Percentiles rank a stretch among this genome's conserved stretches.
phyloP scores from a whole-genome alignment of 2,113 vertebrate species.

The Chionis minor region DNA sequence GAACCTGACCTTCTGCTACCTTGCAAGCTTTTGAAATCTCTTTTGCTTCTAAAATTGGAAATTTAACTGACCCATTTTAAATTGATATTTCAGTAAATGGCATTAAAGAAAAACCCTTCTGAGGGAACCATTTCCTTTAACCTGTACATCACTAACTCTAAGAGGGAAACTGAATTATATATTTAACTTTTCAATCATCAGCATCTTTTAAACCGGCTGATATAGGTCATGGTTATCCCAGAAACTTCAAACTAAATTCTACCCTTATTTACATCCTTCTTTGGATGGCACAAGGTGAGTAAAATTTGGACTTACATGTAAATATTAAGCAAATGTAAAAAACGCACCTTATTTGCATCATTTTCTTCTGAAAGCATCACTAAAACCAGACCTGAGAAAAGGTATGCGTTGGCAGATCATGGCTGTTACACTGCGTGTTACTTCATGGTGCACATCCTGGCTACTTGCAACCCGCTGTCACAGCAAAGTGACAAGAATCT shows the following conservation, averaged over 20 bases:
- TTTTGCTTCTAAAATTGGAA: conserved; percentile 38
- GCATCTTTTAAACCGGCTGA: background rate
- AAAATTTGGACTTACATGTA: background rate
- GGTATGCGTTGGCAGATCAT: background rate
- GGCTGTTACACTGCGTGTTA: background rate
- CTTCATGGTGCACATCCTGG: background rate
- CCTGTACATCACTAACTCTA: background rate
- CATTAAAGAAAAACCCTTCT: conserved; percentile 57
- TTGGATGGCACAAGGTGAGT: background rate
- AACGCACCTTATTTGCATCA: background rate
- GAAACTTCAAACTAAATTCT: background rate
- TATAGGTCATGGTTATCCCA: background rate
- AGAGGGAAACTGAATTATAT: conserved; percentile 55
- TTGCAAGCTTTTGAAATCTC: background rate
- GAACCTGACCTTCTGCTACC: background rate
- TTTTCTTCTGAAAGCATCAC: background rate
- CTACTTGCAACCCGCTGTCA: background rate
- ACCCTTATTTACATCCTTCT: background rate
- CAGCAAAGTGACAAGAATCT: background rate
- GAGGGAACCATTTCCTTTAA: conserved; percentile 68
- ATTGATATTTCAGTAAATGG: conserved; percentile 72
- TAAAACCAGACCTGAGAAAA: background rate
- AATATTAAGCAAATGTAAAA: background rate
- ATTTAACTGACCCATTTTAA: conserved; percentile 74
- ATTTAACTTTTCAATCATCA: background rate